These are phyloP conservation scores for Sporophila hypoxantha DNA, from an alignment of 2,113 vertebrate genomes.

Conservation along the genomic window DNA sequence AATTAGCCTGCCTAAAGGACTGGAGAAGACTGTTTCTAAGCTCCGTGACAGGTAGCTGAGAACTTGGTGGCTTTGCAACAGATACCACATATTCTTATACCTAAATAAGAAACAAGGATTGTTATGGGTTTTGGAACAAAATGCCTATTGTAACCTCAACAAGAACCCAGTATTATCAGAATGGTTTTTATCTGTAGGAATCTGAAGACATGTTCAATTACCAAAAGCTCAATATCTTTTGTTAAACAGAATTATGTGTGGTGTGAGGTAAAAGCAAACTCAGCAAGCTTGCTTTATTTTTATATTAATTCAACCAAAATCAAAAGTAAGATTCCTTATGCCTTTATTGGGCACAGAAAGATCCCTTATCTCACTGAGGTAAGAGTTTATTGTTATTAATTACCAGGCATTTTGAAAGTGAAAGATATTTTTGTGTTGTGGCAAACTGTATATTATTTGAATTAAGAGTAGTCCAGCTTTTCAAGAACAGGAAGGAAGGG, in stretches of 20 bases:
- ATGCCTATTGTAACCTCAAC: neutral
- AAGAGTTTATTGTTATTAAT: constrained; percentile 8
- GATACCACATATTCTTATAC: neutral
- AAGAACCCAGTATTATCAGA: neutral
- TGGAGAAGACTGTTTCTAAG: neutral
- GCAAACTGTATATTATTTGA: neutral
- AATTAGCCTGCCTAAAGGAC: neutral
- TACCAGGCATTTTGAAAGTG: neutral
- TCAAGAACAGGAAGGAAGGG: constrained; percentile 5
- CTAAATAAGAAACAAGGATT: neutral
- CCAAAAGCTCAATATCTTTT: neutral
- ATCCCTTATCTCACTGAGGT: neutral
- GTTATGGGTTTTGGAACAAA: neutral
- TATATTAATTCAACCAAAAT: constrained; percentile 4
- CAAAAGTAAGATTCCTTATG: neutral
- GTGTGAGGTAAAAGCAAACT: neutral
- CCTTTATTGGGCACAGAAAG: neutral
- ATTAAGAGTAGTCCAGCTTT: neutral
- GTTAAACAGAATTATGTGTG: neutral
- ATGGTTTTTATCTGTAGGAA: neutral
- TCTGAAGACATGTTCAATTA: neutral
- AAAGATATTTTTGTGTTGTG: neutral
- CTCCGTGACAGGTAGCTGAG: neutral
- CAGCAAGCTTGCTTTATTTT: neutral
- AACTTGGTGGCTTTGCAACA: neutral